These are phyloP conservation scores for Oncorhynchus masou DNA, from an alignment of 2,113 vertebrate species.

Conservation along the genomic window DNA sequence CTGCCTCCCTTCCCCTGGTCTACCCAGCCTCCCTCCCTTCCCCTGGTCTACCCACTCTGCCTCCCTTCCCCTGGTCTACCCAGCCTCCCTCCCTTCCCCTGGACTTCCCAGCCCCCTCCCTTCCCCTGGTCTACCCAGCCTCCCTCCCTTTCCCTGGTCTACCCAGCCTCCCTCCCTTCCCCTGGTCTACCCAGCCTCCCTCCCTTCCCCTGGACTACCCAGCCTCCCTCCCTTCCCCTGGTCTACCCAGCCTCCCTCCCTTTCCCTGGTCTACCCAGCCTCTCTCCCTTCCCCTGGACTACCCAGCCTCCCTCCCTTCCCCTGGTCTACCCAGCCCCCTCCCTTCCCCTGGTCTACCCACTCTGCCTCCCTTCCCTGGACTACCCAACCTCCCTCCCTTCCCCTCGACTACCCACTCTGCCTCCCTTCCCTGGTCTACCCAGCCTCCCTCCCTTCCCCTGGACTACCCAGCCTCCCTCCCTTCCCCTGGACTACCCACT, in stretches of 20 bases:
- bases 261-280: not conserved
- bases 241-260: not conserved
- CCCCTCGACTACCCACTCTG: no score
- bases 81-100: not conserved
- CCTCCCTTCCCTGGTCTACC: not conserved
- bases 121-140: constrained; percentile 5
- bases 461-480: not conserved
- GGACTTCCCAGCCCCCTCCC: constrained; percentile 2
- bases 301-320: constrained; percentile 4
- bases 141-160: not conserved
- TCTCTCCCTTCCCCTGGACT: not conserved
- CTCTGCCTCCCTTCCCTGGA: no score
- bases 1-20: not conserved
- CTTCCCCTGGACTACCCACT: not conserved
- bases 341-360: no score
- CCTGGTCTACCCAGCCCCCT: not conserved
- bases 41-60: not conserved
- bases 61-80: not conserved
- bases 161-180: constrained; percentile 8
- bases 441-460: not conserved
- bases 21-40: not conserved
- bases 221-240: no score
- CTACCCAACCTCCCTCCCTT: constrained; percentile 6
- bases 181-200: not conserved
- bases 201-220: no score